phyloP scores from a whole-genome alignment of 2,797 vertebrate genomes.

The Dendrocincla tyrannina region DNA sequence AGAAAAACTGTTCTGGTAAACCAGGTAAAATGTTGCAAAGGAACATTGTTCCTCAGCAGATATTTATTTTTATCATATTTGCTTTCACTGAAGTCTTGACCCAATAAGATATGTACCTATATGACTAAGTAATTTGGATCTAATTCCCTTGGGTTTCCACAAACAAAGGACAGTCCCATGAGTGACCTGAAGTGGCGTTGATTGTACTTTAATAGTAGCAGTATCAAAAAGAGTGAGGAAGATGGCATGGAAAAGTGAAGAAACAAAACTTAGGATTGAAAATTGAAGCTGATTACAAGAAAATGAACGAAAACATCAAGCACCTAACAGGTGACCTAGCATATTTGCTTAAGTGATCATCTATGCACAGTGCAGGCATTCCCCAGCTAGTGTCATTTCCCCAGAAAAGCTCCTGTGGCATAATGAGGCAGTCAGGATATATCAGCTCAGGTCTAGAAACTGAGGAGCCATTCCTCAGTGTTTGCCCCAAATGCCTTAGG shows the following conservation, averaged over 20 bases:
- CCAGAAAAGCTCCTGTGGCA: not conserved
- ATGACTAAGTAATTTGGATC: not conserved
- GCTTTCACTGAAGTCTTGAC: not conserved
- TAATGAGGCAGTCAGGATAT: not conserved
- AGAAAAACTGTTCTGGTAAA: not conserved
- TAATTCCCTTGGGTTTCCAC: not conserved
- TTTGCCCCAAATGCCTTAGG: not conserved
- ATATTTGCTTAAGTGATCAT: not conserved
- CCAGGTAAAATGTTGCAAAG: not conserved
- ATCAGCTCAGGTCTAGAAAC: not conserved
- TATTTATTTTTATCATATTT: not conserved
- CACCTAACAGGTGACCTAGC: not conserved
- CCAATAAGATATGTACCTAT: not conserved
- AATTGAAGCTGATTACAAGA: not conserved
- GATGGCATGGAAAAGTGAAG: not conserved
- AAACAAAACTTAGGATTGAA: not conserved
- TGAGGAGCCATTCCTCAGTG: fast-evolving
- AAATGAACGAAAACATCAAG: not conserved
- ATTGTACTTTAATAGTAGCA: not conserved
- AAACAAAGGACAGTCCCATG: not conserved
- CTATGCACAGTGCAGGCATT: not conserved
- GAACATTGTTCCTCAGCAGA: not conserved
- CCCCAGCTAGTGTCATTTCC: not conserved
- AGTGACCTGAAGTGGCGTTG: not conserved
- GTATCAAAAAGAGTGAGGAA: not conserved